These are phyloP conservation scores for Sarcophaga caerulescens DNA, from an alignment of 2,888 invertebrate genomes.

Conservation along the genomic window DNA sequence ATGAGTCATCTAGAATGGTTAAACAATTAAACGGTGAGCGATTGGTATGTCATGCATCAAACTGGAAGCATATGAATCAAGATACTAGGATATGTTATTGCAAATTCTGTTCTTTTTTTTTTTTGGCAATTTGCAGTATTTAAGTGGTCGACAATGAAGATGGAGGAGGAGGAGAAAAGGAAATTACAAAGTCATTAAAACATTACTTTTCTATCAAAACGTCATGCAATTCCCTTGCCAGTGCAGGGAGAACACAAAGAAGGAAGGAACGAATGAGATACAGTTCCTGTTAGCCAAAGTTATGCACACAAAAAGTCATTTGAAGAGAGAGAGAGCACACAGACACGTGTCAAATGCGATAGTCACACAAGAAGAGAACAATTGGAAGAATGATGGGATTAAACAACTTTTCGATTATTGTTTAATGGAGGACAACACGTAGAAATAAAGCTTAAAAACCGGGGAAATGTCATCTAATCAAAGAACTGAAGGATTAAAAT, in stretches of 20 bases:
- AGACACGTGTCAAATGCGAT: slow-evolving; percentile 30
- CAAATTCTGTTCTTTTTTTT: neutral
- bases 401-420: neutral
- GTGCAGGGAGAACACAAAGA: too few relatives aligned
- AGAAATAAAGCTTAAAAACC: neutral
- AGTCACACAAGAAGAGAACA: neutral
- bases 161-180: neutral
- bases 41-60: slow-evolving; percentile 39
- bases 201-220: slow-evolving; percentile 16
- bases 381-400: slow-evolving; percentile 5
- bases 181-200: slow-evolving; percentile 60
- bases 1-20: slow-evolving; percentile 46
- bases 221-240: slow-evolving; percentile 53
- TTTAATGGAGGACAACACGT: neutral
- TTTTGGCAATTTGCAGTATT: slow-evolving; percentile 34
- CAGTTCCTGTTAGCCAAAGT: neutral
- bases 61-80: slow-evolving; percentile 16
- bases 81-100: slow-evolving; percentile 13
- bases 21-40: slow-evolving; percentile 12
- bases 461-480: slow-evolving; percentile 14
- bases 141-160: slow-evolving; percentile 18
- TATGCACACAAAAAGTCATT: neutral
- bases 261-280: too few relatives aligned
- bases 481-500: neutral
- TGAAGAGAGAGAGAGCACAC: slow-evolving; percentile 11